These are phyloP conservation scores for Solenodon paradoxus DNA, from an alignment of 2,113 vertebrate species.

Conservation along the genomic window DNA sequence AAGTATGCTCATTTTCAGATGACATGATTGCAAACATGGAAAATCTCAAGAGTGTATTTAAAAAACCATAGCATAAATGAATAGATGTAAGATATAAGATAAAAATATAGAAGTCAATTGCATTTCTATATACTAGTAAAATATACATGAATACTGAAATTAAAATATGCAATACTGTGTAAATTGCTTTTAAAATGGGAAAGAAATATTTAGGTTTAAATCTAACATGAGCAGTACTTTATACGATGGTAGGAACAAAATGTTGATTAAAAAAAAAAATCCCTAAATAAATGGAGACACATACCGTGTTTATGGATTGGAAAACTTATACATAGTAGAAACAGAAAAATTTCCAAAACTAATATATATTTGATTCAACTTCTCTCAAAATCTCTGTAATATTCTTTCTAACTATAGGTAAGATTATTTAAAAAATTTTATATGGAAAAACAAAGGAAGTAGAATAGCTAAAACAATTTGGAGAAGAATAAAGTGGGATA, in stretches of 20 bases:
- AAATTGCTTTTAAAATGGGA: not conserved
- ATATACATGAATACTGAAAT: too few species aligned
- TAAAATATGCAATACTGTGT: not conserved
- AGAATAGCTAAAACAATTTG: too few species aligned
- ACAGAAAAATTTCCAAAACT: not conserved
- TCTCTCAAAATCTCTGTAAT: too few species aligned
- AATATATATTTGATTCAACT: not conserved
- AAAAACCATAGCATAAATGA: not conserved
- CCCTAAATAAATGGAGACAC: not conserved
- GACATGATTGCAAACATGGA: not conserved
- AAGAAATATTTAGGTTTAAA: not conserved
- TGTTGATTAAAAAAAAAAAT: not conserved
- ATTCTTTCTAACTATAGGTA: not conserved
- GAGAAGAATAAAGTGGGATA: not conserved
- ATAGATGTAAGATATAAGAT: too few species aligned
- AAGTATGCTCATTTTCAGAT: not conserved
- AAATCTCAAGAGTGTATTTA: not conserved
- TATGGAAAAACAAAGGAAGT: too few species aligned
- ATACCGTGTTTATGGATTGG: not conserved
- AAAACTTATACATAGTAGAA: not conserved
- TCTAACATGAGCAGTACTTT: not conserved
- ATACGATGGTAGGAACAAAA: not conserved
- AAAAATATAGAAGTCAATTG: too few species aligned
- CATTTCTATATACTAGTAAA: too few species aligned
- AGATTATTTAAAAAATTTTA: not conserved